Percentiles rank a stretch among this genome's conserved stretches.
phyloP scores from a whole-genome alignment of 2,797 vertebrate genomes.

The Knipowitschia caucasica region DNA sequence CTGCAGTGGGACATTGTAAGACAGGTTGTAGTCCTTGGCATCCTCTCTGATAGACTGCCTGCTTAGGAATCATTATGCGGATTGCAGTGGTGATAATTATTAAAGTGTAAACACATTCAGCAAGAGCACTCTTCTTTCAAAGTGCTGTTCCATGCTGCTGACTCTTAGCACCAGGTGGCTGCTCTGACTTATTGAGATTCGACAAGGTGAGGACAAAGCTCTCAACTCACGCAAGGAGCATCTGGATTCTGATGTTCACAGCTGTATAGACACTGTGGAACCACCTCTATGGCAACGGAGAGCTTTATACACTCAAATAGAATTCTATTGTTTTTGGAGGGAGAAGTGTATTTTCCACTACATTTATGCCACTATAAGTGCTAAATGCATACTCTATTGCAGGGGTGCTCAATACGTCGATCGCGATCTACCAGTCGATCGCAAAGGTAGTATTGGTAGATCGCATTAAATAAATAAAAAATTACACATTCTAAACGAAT shows the following conservation, averaged over 20 bases:
- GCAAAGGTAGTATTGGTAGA: too few relatives aligned
- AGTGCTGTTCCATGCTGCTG: constrained; percentile 48
- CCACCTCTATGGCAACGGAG: background rate
- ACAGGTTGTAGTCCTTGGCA: constrained; percentile 57
- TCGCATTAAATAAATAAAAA: too few relatives aligned
- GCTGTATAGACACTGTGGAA: constrained; percentile 20
- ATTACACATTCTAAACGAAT: too few relatives aligned
- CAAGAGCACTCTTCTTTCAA: constrained; percentile 55
- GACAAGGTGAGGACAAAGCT: constrained; percentile 49
- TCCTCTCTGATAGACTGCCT: constrained; percentile 61
- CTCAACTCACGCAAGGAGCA: constrained; percentile 46
- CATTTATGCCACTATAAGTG: too few relatives aligned
- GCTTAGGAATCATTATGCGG: constrained; percentile 70
- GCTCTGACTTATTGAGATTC: constrained; percentile 52
- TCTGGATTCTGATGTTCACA: constrained; percentile 38
- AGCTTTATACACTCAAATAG: constrained; percentile 8
- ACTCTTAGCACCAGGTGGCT: constrained; percentile 63
- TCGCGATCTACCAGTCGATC: too few relatives aligned
- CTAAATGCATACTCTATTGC: too few relatives aligned
- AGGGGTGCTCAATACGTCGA: too few relatives aligned
- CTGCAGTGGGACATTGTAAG: constrained; percentile 33
- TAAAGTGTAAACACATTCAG: constrained; percentile 65
- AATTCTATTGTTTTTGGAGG: constrained; percentile 22
- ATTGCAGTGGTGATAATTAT: constrained; percentile 65
- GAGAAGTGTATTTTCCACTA: too few relatives aligned